These are phyloP conservation scores for Nymphicus hollandicus DNA, from an alignment of 2,113 vertebrate genomes.

Conservation along the genomic window DNA sequence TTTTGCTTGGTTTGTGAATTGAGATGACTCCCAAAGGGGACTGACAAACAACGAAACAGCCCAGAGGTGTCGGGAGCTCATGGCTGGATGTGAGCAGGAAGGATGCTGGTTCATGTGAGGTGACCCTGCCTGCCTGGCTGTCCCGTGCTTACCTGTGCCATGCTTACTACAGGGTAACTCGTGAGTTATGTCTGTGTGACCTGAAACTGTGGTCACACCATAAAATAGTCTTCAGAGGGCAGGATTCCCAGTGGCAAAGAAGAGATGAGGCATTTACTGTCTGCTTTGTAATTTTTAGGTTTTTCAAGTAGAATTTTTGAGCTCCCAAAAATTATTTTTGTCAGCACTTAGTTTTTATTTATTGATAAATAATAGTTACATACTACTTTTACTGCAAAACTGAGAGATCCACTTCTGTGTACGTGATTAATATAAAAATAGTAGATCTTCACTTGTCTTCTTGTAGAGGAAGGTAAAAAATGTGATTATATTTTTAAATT, in stretches of 20 bases:
- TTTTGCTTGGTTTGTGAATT: neutral
- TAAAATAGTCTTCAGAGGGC: neutral
- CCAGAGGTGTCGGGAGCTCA: neutral
- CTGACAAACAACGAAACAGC: neutral
- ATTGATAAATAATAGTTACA: neutral
- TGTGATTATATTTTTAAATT: neutral
- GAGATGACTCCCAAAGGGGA: neutral
- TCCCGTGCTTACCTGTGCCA: accelerated
- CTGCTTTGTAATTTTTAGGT: neutral
- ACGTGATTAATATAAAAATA: neutral
- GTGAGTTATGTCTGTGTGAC: accelerated
- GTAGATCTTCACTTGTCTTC: neutral
- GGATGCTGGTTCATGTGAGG: neutral
- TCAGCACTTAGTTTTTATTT: neutral
- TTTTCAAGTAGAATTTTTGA: neutral
- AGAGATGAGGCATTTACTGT: neutral
- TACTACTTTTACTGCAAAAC: neutral
- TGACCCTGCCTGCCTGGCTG: neutral
- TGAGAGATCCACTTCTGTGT: neutral
- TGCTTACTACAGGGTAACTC: neutral
- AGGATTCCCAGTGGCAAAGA: neutral
- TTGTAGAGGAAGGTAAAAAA: neutral
- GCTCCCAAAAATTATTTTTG: neutral
- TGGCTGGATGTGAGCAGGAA: neutral
- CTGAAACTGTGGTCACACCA: neutral